Base-by-base conservation (phyloP, 2,113 vertebrate species). In the Pelmatolapia mariae region DNA sequence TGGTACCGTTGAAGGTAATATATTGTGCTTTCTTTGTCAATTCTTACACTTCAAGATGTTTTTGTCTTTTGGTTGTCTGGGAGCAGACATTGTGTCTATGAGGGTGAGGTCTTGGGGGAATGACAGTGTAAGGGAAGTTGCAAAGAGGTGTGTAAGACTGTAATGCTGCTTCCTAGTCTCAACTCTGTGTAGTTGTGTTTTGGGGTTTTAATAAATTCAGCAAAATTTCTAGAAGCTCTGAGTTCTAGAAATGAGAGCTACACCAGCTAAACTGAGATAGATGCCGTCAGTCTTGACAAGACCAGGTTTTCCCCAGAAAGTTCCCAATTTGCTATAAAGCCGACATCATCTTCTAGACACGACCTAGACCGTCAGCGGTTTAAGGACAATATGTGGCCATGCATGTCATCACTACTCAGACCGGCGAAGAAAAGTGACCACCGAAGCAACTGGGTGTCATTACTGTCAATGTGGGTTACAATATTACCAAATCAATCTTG, bases 151-250 rank as follows among this genome's bases (percentile, higher is more conserved):
- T 2, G 63, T 40, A 22, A 24, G 63, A 40, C 36, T 40, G 63
- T 24, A 68, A 68, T 40, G 36, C 63, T 40, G 63, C 63, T 68
- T 40, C 36, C 11, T 8, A 22, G 33, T 40, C 63, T 68, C 63
- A 68, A 1, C 33, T 40, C 63, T 68, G 33, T 40, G 36, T 68
- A 40, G 36, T 68, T 40, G 19, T 68, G 63, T 68, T 68, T 68
- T 68, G 63, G 36, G 63, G 19, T 22, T 68, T 68, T 68, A 68
- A 68, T 40, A 40, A 68, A 13, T 68, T 40, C 63, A 68, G 11
- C 63, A 22, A 68, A 15, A 40, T 40, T 68, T 68, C 63, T 68
- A 22, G 61, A 66, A 66, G 10, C 33, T 66, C 61, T 38, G 2
- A 66, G 19, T 13, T 66, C 33, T 66, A 40, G 63, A 68, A 68